Base-by-base conservation (phyloP, 2,797 vertebrate genomes). In the Ceyx erithaca region DNA sequence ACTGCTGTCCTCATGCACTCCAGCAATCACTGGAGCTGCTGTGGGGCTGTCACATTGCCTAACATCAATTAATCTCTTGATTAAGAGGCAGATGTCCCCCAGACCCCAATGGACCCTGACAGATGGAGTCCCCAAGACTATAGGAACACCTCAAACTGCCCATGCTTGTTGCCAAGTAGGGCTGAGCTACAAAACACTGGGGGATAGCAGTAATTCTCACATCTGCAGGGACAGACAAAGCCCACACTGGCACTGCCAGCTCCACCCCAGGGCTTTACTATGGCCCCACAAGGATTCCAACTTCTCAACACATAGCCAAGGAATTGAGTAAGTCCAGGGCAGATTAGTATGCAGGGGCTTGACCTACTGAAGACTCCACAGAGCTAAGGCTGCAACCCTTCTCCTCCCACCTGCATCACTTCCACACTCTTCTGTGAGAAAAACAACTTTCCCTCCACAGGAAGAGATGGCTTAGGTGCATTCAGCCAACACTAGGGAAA, bases 281-380 rank as follows among this genome's bases (percentile, higher is more conserved):
- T 1, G 2, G 19, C 43, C 26, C 33, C 33, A 1, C 0, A 0
- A 31, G 20, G 6, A 9, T 75, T 15, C 45, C 0, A 0, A 22
- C 15, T 66, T 30, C 63, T 72, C 67, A 35, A 3, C 2, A 2
- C 45, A 19, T 37, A 30, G 49, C 37, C 6, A 7, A 30, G 41
- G 12, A 35, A 54, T 19, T 13, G 25, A 12, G 12, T 75, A 25
- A 73, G 55, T 55, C 40, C 16, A 20, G 33, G 35, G 13, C 59
- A 61, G 31, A 18, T 68, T 23, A 66, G 37, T 64, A 90, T 59
- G 18, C 20, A 48, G 10, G 11, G 26, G 8, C 14, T 35, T n/a
- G 59, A 64, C n/a, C 49, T 66, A 43, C 19, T 28, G 75, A 87
- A 82, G 2, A 49, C 9, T 71, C 33, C 40, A 23, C 23, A 51